Conservation (phyloP, 2,888 invertebrate species). For the Sinhomidia bicolor region DNA sequence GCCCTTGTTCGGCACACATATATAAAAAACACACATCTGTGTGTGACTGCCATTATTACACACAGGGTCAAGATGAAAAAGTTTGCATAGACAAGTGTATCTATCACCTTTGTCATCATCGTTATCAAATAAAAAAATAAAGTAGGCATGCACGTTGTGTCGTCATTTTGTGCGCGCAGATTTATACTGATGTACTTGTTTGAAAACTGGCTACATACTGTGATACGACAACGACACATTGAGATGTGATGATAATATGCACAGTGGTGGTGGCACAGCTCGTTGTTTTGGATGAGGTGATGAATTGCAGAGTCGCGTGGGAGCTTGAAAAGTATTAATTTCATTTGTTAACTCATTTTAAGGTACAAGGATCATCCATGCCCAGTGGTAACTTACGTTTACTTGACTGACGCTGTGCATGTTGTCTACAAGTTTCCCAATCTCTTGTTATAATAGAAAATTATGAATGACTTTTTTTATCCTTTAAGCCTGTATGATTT, state of each 20-base stretch:
- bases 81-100: conserved; percentile 44
- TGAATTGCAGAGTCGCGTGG: conserved; percentile 70
- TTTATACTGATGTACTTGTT: conserved; percentile 46
- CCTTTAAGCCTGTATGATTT: conserved; percentile 62
- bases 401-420: conserved; percentile 33
- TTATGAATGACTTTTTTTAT: conserved; percentile 27
- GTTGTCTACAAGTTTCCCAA: conserved; percentile 3
- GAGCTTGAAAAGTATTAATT: conserved; percentile 72
- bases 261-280: conserved; percentile 21
- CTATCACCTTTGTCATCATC: conserved; percentile 45
- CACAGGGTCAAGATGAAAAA: conserved; percentile 54
- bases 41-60: not conserved
- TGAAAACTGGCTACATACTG: conserved; percentile 50
- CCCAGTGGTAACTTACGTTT: conserved; percentile 55
- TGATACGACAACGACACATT: conserved; percentile 25
- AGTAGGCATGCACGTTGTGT: conserved; percentile 35
- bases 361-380: conserved; percentile 70
- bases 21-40: not conserved
- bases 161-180: conserved; percentile 30
- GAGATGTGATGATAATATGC: conserved; percentile 59
- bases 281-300: conserved; percentile 64
- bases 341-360: conserved; percentile 65
- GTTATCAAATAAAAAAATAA: conserved; percentile 30
- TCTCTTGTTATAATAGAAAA: conserved; percentile 11
- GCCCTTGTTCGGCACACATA: conserved; percentile 32